Base-by-base conservation (phyloP, 1,140 invertebrate species). In the Babylonia areolata region DNA sequence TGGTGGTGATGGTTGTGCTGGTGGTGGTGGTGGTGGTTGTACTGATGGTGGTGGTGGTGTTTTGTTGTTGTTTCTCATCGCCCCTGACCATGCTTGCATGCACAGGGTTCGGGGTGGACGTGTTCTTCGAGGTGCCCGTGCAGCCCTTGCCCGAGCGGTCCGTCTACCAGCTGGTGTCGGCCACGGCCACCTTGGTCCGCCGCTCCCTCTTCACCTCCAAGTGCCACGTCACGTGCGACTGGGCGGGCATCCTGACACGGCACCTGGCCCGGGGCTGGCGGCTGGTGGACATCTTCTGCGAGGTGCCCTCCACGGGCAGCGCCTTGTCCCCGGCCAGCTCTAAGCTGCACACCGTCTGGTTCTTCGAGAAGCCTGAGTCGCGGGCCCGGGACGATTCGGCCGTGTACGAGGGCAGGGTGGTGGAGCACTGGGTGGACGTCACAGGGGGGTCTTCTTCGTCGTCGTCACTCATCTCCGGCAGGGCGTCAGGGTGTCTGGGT, bases 321-420 rank as follows among this genome's bases (percentile, higher is more conserved):
- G 39, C 28, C 31, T n/a, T 51, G 17, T 82, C 81, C n/a, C 35
- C 81, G 58, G 20, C 81, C 15, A 51, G 35, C 81, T 37, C 31
- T n/a, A 82, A 82, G 81, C 20, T 82, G 15, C 81, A 82, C 58
- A 82, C 81, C 3, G 81, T 82, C 6, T 82, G 81, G 81, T 82
- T 82, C 58, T 82, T 82, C 81, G 81, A 82, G 58, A 82, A 82
- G 35, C 81, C 81, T 9, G 81, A 82, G 39, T 6, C 81, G 0
- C 51, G 81, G 31, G 81, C 81, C 20, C 69, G 81, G 39, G 37
- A 82, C 35, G 81, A 82, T 37, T 39, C 81, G 46, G 31, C 81
- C 15, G 81, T 82, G 54, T 82, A 82, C 35, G 81, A 82, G 40
- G 81, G 81, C 1, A 82, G 58, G 28, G 54, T 82, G 15, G 33